phyloP scores from a whole-genome alignment of 2,797 vertebrate genomes.

The Acrossocheilus wenchowensis region DNA sequence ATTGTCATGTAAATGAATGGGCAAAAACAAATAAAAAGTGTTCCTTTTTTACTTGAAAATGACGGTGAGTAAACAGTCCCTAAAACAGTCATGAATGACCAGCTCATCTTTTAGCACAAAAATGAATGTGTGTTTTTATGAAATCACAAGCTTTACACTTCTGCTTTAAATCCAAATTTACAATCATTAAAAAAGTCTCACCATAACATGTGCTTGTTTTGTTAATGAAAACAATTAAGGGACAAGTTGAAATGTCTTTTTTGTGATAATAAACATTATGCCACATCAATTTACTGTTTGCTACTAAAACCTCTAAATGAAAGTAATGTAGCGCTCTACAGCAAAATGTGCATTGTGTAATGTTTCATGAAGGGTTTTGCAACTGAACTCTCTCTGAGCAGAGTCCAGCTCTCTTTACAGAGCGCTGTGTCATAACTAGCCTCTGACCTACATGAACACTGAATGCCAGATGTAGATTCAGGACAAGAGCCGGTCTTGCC shows the following conservation, averaged over 20 bases:
- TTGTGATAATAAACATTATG: neutral
- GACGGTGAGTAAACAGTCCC: neutral
- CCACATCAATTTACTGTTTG: neutral
- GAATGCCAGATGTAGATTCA: constrained; percentile 48
- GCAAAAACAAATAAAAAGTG: neutral
- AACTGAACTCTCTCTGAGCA: constrained; percentile 33
- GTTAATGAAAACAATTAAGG: neutral
- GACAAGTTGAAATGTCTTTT: neutral
- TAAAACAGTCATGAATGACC: neutral
- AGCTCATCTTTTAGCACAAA: neutral
- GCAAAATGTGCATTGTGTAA: constrained; percentile 14
- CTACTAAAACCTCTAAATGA: neutral
- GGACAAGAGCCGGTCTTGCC: constrained; percentile 32
- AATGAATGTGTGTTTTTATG: neutral
- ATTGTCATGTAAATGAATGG: neutral
- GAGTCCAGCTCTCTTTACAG: constrained; percentile 31
- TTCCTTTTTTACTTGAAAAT: neutral
- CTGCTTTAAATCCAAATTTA: neutral
- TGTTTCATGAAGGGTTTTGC: constrained; percentile 31
- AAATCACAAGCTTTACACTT: neutral
- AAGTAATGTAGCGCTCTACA: neutral
- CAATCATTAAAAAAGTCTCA: neutral
- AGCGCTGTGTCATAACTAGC: constrained; percentile 33
- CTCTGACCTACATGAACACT: constrained; percentile 30
- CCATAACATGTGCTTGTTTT: neutral